Evolutionary conservation across 2,888 invertebrate species (phyloP).

Genomic region (Carterocephalus palaemon): DNA sequence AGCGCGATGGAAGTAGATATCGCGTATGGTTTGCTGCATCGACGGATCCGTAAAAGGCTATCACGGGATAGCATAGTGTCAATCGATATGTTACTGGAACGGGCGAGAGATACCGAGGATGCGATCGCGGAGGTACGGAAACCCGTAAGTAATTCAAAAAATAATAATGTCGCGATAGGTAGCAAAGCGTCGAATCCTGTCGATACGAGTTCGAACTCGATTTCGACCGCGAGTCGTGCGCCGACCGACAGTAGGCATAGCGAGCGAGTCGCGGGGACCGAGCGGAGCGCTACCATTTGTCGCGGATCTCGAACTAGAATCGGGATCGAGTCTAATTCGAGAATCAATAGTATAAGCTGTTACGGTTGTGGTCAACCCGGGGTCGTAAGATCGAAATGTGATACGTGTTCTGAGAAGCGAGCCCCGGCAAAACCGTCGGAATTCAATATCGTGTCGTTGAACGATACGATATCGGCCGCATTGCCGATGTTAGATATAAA

Average conservation of each 20-base stretch:
- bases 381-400: slow-evolving; percentile 1
- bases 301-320: background rate
- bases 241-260: too few relatives aligned
- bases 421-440: background rate
- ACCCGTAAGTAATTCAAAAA: background rate
- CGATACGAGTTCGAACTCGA: too few relatives aligned
- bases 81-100: too few relatives aligned
- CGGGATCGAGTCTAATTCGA: background rate
- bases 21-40: too few relatives aligned
- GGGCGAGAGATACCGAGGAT: too few relatives aligned
- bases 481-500: too few relatives aligned
- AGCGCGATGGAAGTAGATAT: background rate
- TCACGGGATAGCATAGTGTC: too few relatives aligned
- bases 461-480: too few relatives aligned
- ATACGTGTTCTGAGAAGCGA: background rate
- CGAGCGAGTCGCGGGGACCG: background rate
- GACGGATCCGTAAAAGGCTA: too few relatives aligned
- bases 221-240: background rate
- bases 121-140: too few relatives aligned
- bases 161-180: background rate
- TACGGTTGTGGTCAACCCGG: background rate
- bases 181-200: too few relatives aligned
- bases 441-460: too few relatives aligned
- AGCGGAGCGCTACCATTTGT: background rate
- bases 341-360: background rate